These are phyloP conservation scores for Zosterops pallidus DNA, from an alignment of 2,113 vertebrate species.

Conservation along the genomic window DNA sequence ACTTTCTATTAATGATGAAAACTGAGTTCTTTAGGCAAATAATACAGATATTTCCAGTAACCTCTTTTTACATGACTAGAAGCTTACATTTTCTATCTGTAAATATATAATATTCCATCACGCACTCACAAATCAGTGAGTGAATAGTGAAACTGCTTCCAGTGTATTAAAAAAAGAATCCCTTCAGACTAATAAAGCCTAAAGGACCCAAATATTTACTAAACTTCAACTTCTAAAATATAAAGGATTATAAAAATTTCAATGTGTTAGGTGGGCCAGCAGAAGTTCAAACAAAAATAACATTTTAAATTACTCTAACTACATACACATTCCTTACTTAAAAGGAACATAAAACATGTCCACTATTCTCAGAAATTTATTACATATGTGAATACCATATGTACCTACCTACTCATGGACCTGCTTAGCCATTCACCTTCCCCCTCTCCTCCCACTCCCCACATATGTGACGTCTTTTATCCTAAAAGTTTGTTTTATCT, in stretches of 20 bases:
- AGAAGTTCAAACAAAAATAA: background rate
- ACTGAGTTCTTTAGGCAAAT: background rate
- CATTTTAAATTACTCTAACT: background rate
- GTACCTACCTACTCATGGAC: background rate
- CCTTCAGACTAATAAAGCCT: background rate
- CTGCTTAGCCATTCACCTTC: background rate
- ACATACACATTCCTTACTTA: background rate
- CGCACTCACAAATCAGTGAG: background rate
- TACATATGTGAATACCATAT: background rate
- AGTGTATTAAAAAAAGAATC: background rate
- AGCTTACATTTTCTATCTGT: background rate
- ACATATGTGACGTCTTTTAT: background rate
- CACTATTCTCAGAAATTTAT: background rate
- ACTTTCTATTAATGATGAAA: background rate
- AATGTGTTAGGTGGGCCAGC: background rate
- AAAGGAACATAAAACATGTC: background rate
- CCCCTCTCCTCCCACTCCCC: background rate
- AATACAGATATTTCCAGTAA: background rate
- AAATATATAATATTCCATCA: background rate
- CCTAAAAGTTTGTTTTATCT: background rate
- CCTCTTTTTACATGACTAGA: background rate
- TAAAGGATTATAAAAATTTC: background rate
- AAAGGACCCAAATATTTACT: background rate
- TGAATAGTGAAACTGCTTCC: background rate
- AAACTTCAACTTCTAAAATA: background rate